Evolutionary conservation across 2,797 vertebrate genomes (phyloP).

Genomic region (Acrocephalus scirpaceus): DNA sequence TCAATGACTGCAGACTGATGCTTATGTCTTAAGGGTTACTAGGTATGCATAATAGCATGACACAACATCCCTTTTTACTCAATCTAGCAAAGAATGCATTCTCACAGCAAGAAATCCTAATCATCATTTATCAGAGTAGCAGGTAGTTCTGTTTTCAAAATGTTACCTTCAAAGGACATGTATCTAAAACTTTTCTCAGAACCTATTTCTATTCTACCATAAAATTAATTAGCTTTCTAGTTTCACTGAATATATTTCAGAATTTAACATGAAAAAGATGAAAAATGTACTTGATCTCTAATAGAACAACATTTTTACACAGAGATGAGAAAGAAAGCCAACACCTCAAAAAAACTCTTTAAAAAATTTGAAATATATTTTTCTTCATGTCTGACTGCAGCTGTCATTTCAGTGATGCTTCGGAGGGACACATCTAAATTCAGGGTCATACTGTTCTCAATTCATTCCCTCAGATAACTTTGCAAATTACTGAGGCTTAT

Average conservation of each 20-base stretch:
- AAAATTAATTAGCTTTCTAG: neutral
- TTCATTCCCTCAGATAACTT: neutral
- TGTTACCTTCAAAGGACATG: neutral
- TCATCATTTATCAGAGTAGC: neutral
- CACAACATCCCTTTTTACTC: neutral
- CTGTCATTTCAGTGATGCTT: neutral
- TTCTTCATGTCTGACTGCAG: neutral
- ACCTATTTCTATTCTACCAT: neutral
- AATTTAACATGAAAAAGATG: neutral
- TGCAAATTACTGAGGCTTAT: neutral
- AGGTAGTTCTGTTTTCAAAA: neutral
- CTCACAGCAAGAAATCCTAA: neutral
- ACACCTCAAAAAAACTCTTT: neutral
- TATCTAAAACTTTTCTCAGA: neutral
- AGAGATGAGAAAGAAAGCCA: neutral
- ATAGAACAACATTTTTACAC: neutral
- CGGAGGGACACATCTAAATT: neutral
- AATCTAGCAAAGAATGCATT: neutral
- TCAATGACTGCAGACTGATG: neutral
- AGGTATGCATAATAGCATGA: neutral
- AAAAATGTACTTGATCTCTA: neutral
- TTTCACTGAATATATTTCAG: neutral
- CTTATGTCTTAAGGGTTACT: neutral
- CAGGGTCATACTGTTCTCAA: neutral
- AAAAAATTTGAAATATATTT: neutral